Evolutionary conservation across 2,888 invertebrate genomes (phyloP).

Genomic region (Chymomyza procnemis): DNA sequence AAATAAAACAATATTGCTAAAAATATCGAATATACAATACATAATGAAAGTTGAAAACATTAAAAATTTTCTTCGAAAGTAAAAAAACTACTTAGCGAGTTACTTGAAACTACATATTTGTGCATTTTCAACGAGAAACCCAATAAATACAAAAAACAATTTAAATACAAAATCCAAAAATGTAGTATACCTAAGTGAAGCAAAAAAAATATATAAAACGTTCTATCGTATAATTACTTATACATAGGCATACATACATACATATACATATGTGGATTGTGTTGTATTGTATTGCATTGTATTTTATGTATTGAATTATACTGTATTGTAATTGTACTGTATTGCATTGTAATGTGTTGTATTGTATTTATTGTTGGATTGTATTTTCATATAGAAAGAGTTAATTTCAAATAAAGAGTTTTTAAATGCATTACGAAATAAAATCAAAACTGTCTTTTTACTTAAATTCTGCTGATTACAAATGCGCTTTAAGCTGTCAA

Average conservation of each 20-base stretch:
- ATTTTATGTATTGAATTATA: constrained; percentile 43
- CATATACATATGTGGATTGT: constrained; percentile 26
- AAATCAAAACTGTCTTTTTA: background rate
- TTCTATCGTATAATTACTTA: constrained; percentile 46
- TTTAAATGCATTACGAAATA: constrained; percentile 62
- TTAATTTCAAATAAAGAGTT: constrained; percentile 69
- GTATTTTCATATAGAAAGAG: constrained; percentile 66
- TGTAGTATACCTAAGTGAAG: constrained; percentile 34
- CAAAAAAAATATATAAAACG: constrained; percentile 23
- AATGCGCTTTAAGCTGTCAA: too few species aligned
- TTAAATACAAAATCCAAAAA: constrained; percentile 1
- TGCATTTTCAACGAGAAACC: constrained; percentile 33
- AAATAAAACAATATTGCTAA: constrained; percentile 22
- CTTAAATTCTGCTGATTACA: background rate
- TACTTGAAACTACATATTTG: constrained; percentile 24
- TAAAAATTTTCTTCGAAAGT: constrained; percentile 27
- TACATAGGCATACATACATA: constrained; percentile 18
- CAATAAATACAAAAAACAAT: constrained; percentile 40
- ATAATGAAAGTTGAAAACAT: constrained; percentile 6
- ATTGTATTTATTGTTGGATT: constrained; percentile 74
- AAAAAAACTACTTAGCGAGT: constrained; percentile 25
- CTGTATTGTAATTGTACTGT: constrained; percentile 51
- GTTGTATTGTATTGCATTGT: constrained; percentile 44
- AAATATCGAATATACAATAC: constrained; percentile 18
- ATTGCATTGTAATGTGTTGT: constrained; percentile 71